Conservation (phyloP, 2,888 invertebrate genomes). For the Xestobium rufovillosum region DNA sequence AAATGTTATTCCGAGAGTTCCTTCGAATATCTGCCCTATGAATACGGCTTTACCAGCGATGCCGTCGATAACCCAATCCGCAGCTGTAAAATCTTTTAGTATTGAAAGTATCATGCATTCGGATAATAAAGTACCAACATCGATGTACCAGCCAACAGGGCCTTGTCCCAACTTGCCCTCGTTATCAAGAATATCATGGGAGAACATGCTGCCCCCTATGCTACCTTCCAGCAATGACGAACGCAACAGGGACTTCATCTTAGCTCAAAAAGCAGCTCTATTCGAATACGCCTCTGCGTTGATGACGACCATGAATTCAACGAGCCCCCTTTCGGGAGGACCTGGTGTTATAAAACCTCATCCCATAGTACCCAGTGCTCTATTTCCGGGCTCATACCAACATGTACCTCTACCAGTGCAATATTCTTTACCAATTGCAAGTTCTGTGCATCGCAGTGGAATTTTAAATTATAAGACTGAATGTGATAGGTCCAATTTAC, state of each 20-base stretch:
- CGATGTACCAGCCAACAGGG: conserved; percentile 25
- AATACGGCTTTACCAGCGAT: conserved; percentile 17
- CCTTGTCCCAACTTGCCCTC: conserved; percentile 12
- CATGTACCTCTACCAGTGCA: conserved; percentile 24
- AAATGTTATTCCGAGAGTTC: conserved; percentile 19
- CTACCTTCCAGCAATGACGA: conserved; percentile 10
- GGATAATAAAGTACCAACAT: conserved; percentile 15
- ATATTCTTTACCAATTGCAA: conserved; percentile 21
- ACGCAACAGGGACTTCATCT: conserved; percentile 30
- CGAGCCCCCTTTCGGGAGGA: conserved; percentile 15
- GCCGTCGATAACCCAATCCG: conserved; percentile 19
- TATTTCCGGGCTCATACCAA: conserved; percentile 22
- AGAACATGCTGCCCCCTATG: conserved; percentile 17
- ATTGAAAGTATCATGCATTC: conserved; percentile 36
- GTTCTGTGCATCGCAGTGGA: conserved; percentile 18
- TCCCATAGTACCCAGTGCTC: conserved; percentile 22
- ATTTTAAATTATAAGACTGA: conserved; percentile 25
- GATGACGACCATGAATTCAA: conserved; percentile 22
- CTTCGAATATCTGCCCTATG: conserved; percentile 18
- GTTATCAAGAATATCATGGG: conserved; percentile 20
- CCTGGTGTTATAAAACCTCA: conserved; percentile 22
- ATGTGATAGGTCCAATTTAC: conserved; percentile 22
- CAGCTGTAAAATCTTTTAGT: conserved; percentile 31
- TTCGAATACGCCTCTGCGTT: conserved; percentile 27
- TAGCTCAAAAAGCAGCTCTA: conserved; percentile 34